Percentiles rank a stretch among this genome's conserved stretches.
phyloP scores from a whole-genome alignment of 2,797 vertebrate species.

The Arctocebus calabarensis region DNA sequence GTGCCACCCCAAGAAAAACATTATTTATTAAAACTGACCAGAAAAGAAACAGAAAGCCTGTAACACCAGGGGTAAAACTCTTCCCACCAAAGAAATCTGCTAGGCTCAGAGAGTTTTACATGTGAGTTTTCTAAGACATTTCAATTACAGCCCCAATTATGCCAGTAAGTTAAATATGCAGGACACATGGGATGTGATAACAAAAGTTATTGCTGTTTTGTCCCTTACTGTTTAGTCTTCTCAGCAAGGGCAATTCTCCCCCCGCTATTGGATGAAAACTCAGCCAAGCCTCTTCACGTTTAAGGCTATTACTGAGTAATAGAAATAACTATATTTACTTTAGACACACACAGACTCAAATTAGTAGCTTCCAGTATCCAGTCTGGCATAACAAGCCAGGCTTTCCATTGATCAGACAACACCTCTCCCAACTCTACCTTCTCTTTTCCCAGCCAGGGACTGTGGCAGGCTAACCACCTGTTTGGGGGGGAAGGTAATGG shows the following conservation, averaged over 20 bases:
- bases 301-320: neutral
- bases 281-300: constrained; percentile 20
- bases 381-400: neutral
- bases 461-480: neutral
- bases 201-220: neutral
- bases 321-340: constrained; percentile 15
- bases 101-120: neutral
- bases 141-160: neutral
- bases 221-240: neutral
- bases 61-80: neutral
- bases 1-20: neutral
- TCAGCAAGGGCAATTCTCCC: neutral
- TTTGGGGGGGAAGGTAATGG: neutral
- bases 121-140: neutral
- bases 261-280: neutral
- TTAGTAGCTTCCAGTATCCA: neutral
- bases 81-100: neutral
- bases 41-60: constrained; percentile 24
- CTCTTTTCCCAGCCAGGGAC: neutral
- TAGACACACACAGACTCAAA: constrained; percentile 10
- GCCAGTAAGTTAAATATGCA: neutral
- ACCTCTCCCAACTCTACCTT: neutral
- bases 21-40: neutral
- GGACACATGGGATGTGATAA: neutral
- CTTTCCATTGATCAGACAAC: neutral